Evolutionary conservation across 1,140 invertebrate species (phyloP), one percentile per base, ranked within the genome.

Genomic region (Cataglyphis hispanica): DNA sequence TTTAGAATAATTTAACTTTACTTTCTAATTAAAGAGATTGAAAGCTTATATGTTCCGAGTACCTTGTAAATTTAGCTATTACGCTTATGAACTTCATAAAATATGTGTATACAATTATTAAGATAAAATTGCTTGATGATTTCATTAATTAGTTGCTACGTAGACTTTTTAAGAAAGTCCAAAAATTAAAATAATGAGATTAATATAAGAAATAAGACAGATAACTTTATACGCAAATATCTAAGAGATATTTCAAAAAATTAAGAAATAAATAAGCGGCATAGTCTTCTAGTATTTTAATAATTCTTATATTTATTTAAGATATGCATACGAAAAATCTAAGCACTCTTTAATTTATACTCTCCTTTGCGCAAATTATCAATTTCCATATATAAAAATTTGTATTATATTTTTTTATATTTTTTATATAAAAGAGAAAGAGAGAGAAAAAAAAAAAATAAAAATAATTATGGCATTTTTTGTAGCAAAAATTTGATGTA

Each of bases 91-190:
- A 80, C 11, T 80, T 37, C 2, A 64, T 2, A 77, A 80, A 53
- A 80, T 37, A 1, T 50, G 46, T 50, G 13, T 19, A 19, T 67
- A 78, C 7, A 0, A 1, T 78, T 67, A 61, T 43, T 25, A 37
- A 34, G 3, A 43, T 10, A 8, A 50, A 77, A 66, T 8, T 67
- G 43, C 13, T 11, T n/a, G 27, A 64, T 43, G 40, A 50, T 46
- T 19, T 77, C 66, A 67, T 37, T 78, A 78, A 53, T 78, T 78
- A 78, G 10, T 10, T 78, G 7, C 1, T 67, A 11, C 13, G 27
- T 22, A 50, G 67, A 67, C 60, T 64, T 66, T 78, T 8, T 0
- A 60, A 78, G 13, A 78, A 25, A 67, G 1, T 50, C 6, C 7
- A 5, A 63, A 10, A 66, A 53, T n/a, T n/a, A 50, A 63, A 43